Evolutionary conservation across 2,888 invertebrate species (phyloP).

Genomic region (Dendrolimus pini): DNA sequence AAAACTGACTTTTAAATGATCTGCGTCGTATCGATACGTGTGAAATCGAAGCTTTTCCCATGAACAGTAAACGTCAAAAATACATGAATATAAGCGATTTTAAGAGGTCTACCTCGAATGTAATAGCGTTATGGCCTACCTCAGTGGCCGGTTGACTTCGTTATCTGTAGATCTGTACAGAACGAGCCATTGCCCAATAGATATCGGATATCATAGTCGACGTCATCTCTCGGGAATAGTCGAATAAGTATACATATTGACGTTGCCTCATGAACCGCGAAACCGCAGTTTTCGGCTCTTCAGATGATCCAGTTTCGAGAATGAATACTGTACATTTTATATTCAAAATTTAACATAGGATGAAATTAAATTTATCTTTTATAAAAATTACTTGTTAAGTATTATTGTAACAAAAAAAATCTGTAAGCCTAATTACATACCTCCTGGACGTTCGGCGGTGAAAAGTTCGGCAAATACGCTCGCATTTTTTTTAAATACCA

Average conservation of each 20-base stretch:
- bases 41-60: constrained; percentile 53
- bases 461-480: too few species aligned
- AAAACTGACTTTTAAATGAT: constrained; percentile 28
- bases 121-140: constrained; percentile 37
- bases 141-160: constrained; percentile 47
- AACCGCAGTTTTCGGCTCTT: constrained; percentile 38
- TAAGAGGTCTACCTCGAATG: constrained; percentile 48
- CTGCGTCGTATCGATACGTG: constrained; percentile 39
- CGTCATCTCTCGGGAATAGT: constrained; percentile 19
- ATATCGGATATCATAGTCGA: constrained; percentile 46
- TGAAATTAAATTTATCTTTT: too few species aligned
- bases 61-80: constrained; percentile 50
- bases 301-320: constrained; percentile 17
- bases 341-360: too few species aligned
- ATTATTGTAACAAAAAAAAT: too few species aligned
- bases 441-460: too few species aligned
- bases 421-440: too few species aligned
- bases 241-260: constrained; percentile 45
- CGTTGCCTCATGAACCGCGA: constrained; percentile 50
- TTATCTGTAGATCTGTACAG: constrained; percentile 40
- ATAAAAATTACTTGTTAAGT: too few species aligned
- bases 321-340: neutral
- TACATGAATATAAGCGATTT: constrained; percentile 30
- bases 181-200: constrained; percentile 38
- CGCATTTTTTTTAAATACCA: too few species aligned